Conservation (phyloP, 2,113 vertebrate species). For the Hymenochirus boettgeri region DNA sequence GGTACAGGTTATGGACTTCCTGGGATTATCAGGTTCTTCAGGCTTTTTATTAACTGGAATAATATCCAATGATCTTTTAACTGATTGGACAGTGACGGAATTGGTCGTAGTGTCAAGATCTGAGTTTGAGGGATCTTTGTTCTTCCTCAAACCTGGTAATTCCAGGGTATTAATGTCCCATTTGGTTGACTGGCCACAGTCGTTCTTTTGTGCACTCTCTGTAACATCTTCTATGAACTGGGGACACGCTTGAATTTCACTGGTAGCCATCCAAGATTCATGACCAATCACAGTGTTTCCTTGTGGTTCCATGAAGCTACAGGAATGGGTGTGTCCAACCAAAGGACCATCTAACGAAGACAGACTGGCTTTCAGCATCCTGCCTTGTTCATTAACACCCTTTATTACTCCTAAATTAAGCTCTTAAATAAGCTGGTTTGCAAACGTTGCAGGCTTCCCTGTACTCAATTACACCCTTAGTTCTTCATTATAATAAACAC, state of each 20-base stretch:
- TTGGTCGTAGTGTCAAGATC: not conserved
- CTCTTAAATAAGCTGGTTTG: not conserved
- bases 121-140: not conserved
- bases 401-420: too few relatives aligned
- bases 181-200: not conserved
- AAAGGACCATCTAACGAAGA: not conserved
- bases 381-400: constrained; percentile 1
- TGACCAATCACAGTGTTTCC: not conserved
- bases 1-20: constrained; percentile 19
- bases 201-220: not conserved
- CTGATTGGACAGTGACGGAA: not conserved
- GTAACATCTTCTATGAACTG: not conserved
- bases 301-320: constrained; percentile 8
- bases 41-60: constrained; percentile 13
- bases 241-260: not conserved
- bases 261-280: constrained; percentile 2
- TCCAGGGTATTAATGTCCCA: constrained; percentile 21
- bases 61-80: not conserved
- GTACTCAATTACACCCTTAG: too few relatives aligned
- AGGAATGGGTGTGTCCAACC: not conserved
- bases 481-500: too few relatives aligned
- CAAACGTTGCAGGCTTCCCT: not conserved
- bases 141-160: not conserved
- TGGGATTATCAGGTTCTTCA: not conserved
- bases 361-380: constrained; percentile 27